phyloP scores from a whole-genome alignment of 2,888 invertebrate species.

The Pasiphila rectangulata region DNA sequence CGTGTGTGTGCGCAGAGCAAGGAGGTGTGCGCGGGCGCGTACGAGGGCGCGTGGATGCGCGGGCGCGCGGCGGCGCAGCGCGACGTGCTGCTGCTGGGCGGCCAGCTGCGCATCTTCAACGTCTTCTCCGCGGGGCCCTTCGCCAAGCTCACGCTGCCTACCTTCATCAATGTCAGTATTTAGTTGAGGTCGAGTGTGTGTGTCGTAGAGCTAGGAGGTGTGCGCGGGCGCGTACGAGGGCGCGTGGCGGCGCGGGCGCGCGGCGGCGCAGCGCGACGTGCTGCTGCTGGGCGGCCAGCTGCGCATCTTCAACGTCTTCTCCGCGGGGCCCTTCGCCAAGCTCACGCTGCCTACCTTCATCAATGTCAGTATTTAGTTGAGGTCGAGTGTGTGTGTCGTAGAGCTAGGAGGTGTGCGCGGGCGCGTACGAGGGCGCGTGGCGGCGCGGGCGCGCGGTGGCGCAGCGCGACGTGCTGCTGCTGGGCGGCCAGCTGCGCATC shows the following conservation, averaged over 20 bases:
- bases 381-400: slow-evolving; percentile 31
- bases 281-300: slow-evolving; percentile 58
- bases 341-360: slow-evolving; percentile 66
- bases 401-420: slow-evolving; percentile 51
- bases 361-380: slow-evolving; percentile 23
- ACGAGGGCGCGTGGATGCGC: slow-evolving; percentile 63
- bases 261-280: slow-evolving; percentile 41
- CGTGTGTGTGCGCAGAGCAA: slow-evolving; percentile 43
- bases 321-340: slow-evolving; percentile 65
- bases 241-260: slow-evolving; percentile 59
- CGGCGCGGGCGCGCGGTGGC: slow-evolving; percentile 46
- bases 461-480: slow-evolving; percentile 44
- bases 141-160: neutral
- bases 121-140: neutral
- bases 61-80: slow-evolving; percentile 44
- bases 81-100: slow-evolving; percentile 48
- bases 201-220: slow-evolving; percentile 50
- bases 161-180: slow-evolving; percentile 26
- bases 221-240: slow-evolving; percentile 63
- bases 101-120: slow-evolving; percentile 49
- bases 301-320: slow-evolving; percentile 49
- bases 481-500: slow-evolving; percentile 57
- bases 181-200: neutral
- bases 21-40: slow-evolving; percentile 54
- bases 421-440: slow-evolving; percentile 68